A percentile compares a stretch with the other conserved stretches of the same genome.
phyloP scores from a whole-genome alignment of 2,113 vertebrate species.

The Poeciliopsis retropinna region DNA sequence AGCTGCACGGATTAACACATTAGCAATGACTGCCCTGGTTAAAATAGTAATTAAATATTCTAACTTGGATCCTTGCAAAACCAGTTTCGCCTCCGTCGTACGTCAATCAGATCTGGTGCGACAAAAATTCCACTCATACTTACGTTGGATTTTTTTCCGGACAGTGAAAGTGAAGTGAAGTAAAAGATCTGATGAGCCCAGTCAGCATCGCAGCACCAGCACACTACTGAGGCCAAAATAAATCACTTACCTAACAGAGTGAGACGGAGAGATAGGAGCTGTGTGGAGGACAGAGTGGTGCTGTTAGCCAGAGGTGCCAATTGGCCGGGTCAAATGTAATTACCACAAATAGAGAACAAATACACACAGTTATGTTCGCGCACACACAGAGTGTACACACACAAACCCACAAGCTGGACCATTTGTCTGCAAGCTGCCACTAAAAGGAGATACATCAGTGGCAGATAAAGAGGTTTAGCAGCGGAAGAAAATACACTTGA shows the following conservation, averaged over 20 bases:
- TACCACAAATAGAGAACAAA: slow-evolving; percentile 63
- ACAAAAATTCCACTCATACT: not conserved
- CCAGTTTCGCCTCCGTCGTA: not conserved
- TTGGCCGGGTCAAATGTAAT: slow-evolving; percentile 75
- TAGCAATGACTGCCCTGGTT: no score
- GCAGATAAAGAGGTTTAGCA: slow-evolving; percentile 38
- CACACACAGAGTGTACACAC: not conserved
- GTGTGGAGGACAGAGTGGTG: slow-evolving; percentile 34
- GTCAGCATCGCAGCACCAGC: slow-evolving; percentile 42
- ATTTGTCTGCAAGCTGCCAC: slow-evolving; percentile 31
- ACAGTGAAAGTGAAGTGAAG: not conserved
- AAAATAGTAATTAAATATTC: not conserved
- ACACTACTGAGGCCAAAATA: slow-evolving; percentile 50
- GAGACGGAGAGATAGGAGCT: slow-evolving; percentile 40
- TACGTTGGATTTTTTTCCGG: not conserved
- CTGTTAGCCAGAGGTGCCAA: slow-evolving; percentile 68
- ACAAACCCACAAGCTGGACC: slow-evolving; percentile 4
- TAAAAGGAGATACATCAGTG: slow-evolving; percentile 46
- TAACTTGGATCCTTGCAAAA: not conserved
- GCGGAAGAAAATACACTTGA: slow-evolving; percentile 18
- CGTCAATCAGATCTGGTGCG: not conserved
- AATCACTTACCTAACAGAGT: slow-evolving; percentile 61
- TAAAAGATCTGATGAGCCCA: slow-evolving; percentile 45
- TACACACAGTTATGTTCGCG: slow-evolving; percentile 11
- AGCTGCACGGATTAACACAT: no score